Base-by-base conservation (phyloP, 2,113 vertebrate species). In the Ochotona princeps region DNA sequence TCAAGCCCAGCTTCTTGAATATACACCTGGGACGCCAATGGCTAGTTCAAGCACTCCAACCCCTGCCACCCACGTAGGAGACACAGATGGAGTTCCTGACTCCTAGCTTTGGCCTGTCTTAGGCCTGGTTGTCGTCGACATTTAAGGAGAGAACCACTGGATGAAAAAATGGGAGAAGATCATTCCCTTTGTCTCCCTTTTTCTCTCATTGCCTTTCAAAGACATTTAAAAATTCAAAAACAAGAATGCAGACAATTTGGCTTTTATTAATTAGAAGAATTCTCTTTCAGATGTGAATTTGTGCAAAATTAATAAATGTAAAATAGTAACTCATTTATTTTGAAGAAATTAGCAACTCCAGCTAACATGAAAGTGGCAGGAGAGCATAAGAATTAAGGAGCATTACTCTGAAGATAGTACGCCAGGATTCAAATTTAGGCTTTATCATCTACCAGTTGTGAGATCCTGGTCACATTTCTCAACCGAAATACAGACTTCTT, bases 291-390 rank as follows among this genome's bases (percentile, higher is more conserved):
- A 60, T 70, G 23, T 44, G 17, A 90, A 82, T 57, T 21, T 81
- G 51, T 47, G 14, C 23, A 20, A 26, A 47, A 79, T 11, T 72
- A 72, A 61, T 61, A 79, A 67, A 26, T 74, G 12, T 60, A 26
- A 89, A 74, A 11, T 54, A 18, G 26, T 63, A 83, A 76, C 78
- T 63, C n/a, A 69, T 1, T 13, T 44, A 88, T 80, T 79, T 85
- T 79, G 23, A 93, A 70, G 73, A 67, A 84, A 69, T 74, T 74
- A 83, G 54, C n/a, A 81, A 75, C 61, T 63, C 26, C 67, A 84
- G 49, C 83, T 63, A 80, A 67, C 66, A 65, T 54, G 49, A 30
- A 38, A 84, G 11, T 84, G 51, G 47, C 30, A 83, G 38, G 12
- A 63, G 32, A 76, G 21, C 21, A 72, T 20, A 2, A 8, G 6